These are phyloP conservation scores for Cyprinodon variegatus DNA, from an alignment of 2,113 vertebrate species.

Conservation along the genomic window DNA sequence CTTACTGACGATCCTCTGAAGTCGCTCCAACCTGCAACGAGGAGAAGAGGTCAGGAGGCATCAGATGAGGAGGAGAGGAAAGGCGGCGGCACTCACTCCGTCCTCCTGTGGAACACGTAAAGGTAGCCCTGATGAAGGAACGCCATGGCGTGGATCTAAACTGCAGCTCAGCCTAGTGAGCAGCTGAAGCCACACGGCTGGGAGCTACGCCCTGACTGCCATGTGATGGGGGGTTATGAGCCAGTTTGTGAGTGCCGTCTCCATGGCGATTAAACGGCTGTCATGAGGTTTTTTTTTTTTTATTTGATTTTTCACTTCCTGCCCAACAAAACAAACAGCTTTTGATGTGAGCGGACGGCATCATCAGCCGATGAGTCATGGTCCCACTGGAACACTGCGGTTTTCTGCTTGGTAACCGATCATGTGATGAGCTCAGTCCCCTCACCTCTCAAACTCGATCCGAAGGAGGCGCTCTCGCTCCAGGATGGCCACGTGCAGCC, in stretches of 20 bases:
- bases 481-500: conserved; percentile 91
- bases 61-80: not conserved
- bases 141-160: conserved; percentile 62
- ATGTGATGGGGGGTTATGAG: conserved; percentile 50
- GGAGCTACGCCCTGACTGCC: conserved; percentile 41
- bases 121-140: conserved; percentile 76
- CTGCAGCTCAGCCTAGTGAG: not conserved
- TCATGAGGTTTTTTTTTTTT: conserved; percentile 47
- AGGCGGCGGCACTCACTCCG: conserved; percentile 62
- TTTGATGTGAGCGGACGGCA: conserved; percentile 7
- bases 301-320: conserved; percentile 11
- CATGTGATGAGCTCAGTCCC: conserved; percentile 25
- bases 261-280: not conserved
- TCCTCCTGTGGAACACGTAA: conserved; percentile 49
- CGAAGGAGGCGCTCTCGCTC: conserved; percentile 91
- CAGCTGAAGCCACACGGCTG: not conserved
- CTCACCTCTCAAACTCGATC: conserved; percentile 85
- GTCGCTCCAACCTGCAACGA: conserved; percentile 86
- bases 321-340: conserved; percentile 25
- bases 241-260: conserved; percentile 3
- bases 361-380: conserved; percentile 58
- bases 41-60: conserved; percentile 32
- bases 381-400: conserved; percentile 20
- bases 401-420: conserved; percentile 22
- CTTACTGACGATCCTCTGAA: conserved; percentile 91